phyloP scores from a whole-genome alignment of 2,113 vertebrate genomes.

The Channa maculata region DNA sequence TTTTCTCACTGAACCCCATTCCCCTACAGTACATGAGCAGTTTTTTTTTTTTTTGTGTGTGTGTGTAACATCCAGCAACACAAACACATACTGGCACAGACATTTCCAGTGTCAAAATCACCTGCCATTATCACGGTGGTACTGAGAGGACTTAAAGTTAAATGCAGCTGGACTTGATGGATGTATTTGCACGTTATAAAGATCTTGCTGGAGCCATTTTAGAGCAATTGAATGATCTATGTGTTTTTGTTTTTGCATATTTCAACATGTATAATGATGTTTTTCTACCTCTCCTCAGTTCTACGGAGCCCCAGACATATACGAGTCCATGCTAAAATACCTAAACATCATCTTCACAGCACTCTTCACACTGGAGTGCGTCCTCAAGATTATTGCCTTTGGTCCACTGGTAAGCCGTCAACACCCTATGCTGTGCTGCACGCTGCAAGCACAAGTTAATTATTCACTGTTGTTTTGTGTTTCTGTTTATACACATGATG shows the following conservation, averaged over 20 bases:
- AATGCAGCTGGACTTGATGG: not conserved
- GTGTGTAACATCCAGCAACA: not conserved
- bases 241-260: not conserved
- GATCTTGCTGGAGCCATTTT: not conserved
- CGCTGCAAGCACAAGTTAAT: constrained; percentile 17
- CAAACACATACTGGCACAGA: not conserved
- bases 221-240: not conserved
- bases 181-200: not conserved
- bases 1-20: too few relatives aligned
- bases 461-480: constrained; percentile 8
- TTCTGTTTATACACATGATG: constrained; percentile 24
- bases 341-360: constrained; percentile 96
- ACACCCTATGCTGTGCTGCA: constrained; percentile 6
- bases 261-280: not conserved
- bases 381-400: constrained; percentile 97
- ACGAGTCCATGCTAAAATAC: constrained; percentile 95
- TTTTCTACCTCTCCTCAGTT: constrained; percentile 83
- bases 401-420: constrained; percentile 90
- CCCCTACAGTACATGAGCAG: too few relatives aligned
- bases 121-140: not conserved
- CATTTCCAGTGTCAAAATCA: not conserved
- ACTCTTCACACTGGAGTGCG: constrained; percentile 97
- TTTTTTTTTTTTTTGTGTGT: too few relatives aligned
- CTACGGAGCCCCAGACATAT: constrained; percentile 89
- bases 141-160: not conserved